These are phyloP conservation scores for Pagrus major DNA, from an alignment of 2,113 vertebrate genomes.

Conservation along the genomic window DNA sequence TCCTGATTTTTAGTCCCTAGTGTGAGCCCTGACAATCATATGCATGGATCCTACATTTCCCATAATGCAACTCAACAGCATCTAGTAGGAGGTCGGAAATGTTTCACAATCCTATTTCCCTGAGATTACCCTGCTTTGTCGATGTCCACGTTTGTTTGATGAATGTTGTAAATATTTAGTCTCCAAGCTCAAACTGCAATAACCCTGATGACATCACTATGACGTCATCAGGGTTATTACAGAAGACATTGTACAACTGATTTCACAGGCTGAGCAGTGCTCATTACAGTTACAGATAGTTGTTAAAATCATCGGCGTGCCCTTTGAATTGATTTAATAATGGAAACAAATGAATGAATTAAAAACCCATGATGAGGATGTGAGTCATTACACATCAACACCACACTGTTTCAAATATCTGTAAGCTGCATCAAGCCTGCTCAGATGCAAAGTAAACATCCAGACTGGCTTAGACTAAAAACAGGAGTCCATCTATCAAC, in stretches of 20 bases:
- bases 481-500: constrained; percentile 13
- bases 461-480: constrained; percentile 18
- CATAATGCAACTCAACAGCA: background rate
- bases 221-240: background rate
- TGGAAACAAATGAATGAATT: background rate
- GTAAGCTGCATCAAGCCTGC: background rate
- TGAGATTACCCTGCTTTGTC: background rate
- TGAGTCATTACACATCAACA: background rate
- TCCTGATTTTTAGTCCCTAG: background rate
- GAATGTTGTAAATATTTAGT: too few species aligned
- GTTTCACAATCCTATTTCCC: too few species aligned
- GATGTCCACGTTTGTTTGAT: background rate
- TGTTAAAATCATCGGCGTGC: background rate
- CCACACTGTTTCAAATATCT: background rate
- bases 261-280: background rate
- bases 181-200: background rate
- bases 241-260: background rate
- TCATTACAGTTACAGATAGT: background rate
- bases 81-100: too few species aligned
- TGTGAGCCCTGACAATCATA: background rate
- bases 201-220: background rate
- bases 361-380: background rate
- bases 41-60: background rate
- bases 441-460: constrained; percentile 1
- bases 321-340: background rate